Evolutionary conservation across 1,140 invertebrate genomes (phyloP).

Genomic region (Drosophila biarmipes): DNA sequence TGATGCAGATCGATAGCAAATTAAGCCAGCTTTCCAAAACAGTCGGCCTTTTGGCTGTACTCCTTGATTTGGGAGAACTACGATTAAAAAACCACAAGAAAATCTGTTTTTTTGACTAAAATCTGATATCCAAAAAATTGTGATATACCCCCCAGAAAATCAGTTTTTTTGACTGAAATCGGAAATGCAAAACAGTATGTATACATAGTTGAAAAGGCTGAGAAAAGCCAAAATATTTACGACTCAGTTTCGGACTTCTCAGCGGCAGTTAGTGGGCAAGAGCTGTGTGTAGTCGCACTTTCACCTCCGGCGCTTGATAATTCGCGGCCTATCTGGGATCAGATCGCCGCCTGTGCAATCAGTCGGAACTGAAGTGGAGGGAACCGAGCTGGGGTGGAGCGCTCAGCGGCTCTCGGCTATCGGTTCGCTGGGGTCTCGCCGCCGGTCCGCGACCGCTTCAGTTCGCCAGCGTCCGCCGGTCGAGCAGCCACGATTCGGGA

Average conservation of each 20-base stretch:
- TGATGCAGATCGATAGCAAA: no score
- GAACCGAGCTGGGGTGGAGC: background rate
- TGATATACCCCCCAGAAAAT: no score
- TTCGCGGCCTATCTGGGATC: constrained; percentile 6
- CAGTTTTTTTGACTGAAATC: no score
- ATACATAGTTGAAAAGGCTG: no score
- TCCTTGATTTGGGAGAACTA: no score
- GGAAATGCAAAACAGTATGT: no score
- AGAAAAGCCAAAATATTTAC: no score
- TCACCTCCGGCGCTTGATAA: constrained; percentile 34
- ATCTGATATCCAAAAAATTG: no score
- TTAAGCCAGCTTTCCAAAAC: no score
- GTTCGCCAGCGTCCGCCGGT: constrained; percentile 48
- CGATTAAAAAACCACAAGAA: no score
- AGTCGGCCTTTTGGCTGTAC: no score
- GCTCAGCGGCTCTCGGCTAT: constrained; percentile 13
- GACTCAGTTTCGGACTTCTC: background rate
- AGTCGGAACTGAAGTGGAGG: constrained; percentile 7
- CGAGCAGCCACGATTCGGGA: constrained; percentile 24
- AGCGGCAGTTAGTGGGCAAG: background rate
- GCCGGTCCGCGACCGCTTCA: constrained; percentile 18
- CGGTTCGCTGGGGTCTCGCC: constrained; percentile 22
- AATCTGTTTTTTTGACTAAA: no score
- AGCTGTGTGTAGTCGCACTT: constrained; percentile 15
- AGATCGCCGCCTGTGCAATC: constrained; percentile 34